phyloP scores from a whole-genome alignment of 2,797 vertebrate genomes.

The Garrulus glandarius region DNA sequence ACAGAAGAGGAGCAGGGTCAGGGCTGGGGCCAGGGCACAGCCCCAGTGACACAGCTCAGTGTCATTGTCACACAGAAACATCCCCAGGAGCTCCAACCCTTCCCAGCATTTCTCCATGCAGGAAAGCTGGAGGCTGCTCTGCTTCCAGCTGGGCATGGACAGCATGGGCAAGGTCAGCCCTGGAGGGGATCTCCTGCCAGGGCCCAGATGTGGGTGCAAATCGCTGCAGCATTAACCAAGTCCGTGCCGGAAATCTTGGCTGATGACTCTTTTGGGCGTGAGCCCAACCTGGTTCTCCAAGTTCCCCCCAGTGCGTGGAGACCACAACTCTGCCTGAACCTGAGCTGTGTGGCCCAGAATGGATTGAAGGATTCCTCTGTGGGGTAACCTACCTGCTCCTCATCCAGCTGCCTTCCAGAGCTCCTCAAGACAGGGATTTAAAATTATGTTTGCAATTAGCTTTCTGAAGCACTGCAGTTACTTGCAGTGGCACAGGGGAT shows the following conservation, averaged over 20 bases:
- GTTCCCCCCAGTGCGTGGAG: background rate
- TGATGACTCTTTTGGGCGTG: fast-evolving
- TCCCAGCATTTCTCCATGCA: background rate
- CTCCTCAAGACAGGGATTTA: background rate
- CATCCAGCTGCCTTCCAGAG: background rate
- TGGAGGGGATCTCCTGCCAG: background rate
- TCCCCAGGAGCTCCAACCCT: background rate
- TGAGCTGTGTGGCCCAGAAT: background rate
- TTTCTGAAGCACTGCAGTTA: background rate
- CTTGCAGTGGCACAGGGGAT: background rate
- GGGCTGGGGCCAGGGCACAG: background rate
- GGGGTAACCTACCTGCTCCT: background rate
- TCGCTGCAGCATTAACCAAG: background rate
- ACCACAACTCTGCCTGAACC: background rate
- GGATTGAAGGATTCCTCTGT: background rate
- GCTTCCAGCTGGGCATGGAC: background rate
- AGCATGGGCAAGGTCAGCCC: background rate
- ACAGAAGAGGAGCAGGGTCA: background rate
- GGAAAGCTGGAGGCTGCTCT: background rate
- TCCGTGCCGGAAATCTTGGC: background rate
- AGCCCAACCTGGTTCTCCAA: background rate
- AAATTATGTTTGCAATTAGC: background rate
- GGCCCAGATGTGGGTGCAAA: background rate
- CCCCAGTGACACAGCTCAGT: background rate
- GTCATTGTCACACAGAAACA: background rate